A percentile compares a stretch with the other conserved stretches of the same genome.
These are phyloP conservation scores for Gallirallus australis DNA, from an alignment of 2,797 vertebrate genomes.

Conservation along the genomic window DNA sequence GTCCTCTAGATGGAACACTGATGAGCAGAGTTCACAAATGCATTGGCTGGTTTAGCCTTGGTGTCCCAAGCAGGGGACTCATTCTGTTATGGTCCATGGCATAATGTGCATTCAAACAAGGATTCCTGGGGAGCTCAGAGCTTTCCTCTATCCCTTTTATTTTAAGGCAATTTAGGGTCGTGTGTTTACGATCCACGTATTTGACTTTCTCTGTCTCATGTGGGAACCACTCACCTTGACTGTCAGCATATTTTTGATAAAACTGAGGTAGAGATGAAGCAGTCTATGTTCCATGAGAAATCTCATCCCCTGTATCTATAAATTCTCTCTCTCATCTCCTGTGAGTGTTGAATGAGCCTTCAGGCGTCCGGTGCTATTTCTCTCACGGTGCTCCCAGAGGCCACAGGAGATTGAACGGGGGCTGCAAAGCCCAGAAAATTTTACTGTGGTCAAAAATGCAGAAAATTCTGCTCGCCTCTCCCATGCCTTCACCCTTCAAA, in stretches of 20 bases:
- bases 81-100: neutral
- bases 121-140: neutral
- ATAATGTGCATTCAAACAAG: neutral
- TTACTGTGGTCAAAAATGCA: conserved; percentile 25
- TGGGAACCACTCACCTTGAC: neutral
- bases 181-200: neutral
- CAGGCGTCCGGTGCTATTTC: neutral
- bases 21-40: neutral
- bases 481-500: conserved; percentile 4
- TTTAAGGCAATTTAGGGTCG: neutral
- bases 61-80: neutral
- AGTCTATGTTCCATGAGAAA: conserved; percentile 19
- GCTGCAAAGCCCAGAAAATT: conserved; percentile 16
- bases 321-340: conserved; percentile 37
- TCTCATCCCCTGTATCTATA: conserved; percentile 3
- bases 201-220: neutral
- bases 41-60: neutral
- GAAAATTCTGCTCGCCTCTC: neutral
- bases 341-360: conserved; percentile 43
- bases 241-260: conserved; percentile 11
- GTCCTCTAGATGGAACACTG: neutral
- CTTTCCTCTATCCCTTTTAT: neutral
- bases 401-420: neutral
- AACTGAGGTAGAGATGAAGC: conserved; percentile 40
- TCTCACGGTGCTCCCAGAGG: conserved; percentile 54